Evolutionary conservation across 2,113 vertebrate genomes (phyloP).

Genomic region (Guaruba guarouba): DNA sequence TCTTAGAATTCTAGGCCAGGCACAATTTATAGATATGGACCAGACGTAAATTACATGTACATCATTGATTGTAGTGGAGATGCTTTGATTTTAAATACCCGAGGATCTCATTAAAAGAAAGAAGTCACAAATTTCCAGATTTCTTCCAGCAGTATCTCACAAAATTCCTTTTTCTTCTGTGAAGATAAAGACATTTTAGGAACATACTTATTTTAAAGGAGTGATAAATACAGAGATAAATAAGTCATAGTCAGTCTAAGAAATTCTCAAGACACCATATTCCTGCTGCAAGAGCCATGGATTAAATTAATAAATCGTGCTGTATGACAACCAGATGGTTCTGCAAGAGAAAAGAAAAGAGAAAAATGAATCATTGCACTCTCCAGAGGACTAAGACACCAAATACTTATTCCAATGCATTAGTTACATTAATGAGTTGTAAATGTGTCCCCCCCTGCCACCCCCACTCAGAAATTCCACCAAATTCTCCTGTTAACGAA

Average conservation of each 20-base stretch:
- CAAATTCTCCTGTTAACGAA: not conserved
- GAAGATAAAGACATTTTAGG: not conserved
- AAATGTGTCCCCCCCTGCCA: not conserved
- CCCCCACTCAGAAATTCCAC: not conserved
- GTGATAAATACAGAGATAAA: not conserved
- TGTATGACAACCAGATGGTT: not conserved
- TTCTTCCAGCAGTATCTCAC: not conserved
- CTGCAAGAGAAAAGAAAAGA: not conserved
- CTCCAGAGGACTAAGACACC: not conserved
- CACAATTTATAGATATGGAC: not conserved
- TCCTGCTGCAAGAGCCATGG: not conserved
- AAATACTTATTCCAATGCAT: not conserved
- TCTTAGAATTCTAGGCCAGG: not conserved
- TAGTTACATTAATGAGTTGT: not conserved
- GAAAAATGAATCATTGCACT: not conserved
- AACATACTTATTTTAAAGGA: not conserved
- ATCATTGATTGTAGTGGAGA: not conserved
- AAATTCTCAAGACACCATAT: not conserved
- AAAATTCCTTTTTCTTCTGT: not conserved
- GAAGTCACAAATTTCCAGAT: not conserved
- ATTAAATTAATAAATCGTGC: not conserved
- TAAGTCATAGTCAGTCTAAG: not conserved
- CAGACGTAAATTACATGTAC: not conserved
- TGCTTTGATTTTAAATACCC: not conserved
- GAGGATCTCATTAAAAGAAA: not conserved